Evolutionary conservation across 2,797 vertebrate genomes (phyloP).

Genomic region (Sebastes ruberrimus): DNA sequence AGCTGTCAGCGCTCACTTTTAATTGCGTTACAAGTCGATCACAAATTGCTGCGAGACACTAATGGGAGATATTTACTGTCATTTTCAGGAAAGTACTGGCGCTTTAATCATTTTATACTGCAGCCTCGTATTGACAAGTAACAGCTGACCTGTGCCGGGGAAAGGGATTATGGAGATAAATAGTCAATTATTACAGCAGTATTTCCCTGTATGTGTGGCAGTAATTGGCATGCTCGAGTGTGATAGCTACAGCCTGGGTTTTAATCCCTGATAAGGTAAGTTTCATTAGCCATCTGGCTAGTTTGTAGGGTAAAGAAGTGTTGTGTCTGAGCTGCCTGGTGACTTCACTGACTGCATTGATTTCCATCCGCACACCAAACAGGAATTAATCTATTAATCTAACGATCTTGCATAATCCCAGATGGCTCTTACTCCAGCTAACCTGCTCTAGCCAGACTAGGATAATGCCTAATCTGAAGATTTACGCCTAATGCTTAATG

Average conservation of each 20-base stretch:
- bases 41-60: conserved; percentile 56
- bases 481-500: conserved; percentile 68
- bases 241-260: conserved; percentile 72
- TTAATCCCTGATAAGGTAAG: conserved; percentile 82
- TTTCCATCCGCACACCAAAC: conserved; percentile 60
- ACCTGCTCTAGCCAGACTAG: conserved; percentile 72
- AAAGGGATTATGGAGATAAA: conserved; percentile 78
- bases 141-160: conserved; percentile 73
- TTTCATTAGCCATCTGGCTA: conserved; percentile 78
- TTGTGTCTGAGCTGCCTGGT: conserved; percentile 50
- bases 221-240: conserved; percentile 70
- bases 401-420: conserved; percentile 71
- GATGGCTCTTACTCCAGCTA: conserved; percentile 64
- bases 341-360: conserved; percentile 59
- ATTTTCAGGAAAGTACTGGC: conserved; percentile 60
- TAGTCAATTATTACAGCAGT: conserved; percentile 70
- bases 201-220: conserved; percentile 57
- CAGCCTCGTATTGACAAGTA: conserved; percentile 73
- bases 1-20: conserved; percentile 75
- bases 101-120: conserved; percentile 68
- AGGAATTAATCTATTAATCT: conserved; percentile 73
- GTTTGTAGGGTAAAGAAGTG: conserved; percentile 62
- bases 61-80: conserved; percentile 73
- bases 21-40: conserved; percentile 75
- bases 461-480: conserved; percentile 77